Evolutionary conservation across 1,140 invertebrate species (phyloP).

Genomic region (Magallana angulata): DNA sequence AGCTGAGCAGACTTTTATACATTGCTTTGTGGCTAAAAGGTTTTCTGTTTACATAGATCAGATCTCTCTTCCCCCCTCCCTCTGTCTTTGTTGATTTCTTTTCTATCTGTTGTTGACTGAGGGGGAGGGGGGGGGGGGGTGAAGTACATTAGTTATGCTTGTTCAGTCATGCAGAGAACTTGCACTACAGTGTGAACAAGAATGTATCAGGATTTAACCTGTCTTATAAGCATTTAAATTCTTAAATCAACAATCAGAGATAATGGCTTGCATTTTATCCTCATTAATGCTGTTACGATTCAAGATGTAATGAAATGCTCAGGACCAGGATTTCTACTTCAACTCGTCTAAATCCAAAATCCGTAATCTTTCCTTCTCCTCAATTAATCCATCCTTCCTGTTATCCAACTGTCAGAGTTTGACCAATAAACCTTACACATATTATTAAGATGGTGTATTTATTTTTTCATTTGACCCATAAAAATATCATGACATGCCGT

Average conservation of each 20-base stretch:
- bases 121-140: no score
- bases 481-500: no score
- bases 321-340: constrained; percentile 1
- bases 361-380: background rate
- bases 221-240: background rate
- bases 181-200: background rate
- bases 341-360: background rate
- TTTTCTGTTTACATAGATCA: no score
- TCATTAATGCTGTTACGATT: background rate
- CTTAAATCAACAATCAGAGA: background rate
- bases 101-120: no score
- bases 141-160: background rate
- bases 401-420: no score
- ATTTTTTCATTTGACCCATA: no score
- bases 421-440: no score
- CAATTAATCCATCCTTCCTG: background rate
- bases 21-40: no score
- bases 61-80: background rate
- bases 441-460: no score
- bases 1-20: no score
- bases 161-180: background rate
- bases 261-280: background rate
- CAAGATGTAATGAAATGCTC: background rate
- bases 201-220: background rate
- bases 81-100: background rate